These are phyloP conservation scores for Urophycis tenuis DNA, from an alignment of 2,797 vertebrate species.

Conservation along the genomic window DNA sequence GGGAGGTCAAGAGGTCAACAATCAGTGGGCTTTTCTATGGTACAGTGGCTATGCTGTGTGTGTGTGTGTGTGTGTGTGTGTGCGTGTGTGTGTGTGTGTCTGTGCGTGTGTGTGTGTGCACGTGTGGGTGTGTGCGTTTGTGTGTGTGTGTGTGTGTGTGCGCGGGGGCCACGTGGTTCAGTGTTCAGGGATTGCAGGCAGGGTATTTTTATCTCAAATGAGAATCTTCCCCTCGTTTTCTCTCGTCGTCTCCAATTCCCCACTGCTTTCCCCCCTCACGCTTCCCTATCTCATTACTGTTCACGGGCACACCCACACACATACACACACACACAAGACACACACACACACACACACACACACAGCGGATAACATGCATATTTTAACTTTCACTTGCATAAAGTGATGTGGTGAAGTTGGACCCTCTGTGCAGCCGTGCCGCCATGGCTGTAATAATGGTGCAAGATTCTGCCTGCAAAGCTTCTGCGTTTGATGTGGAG, in stretches of 20 bases:
- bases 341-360: not conserved
- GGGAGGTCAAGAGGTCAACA: not conserved
- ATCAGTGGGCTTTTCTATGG: slow-evolving; percentile 26
- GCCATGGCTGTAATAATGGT: slow-evolving; percentile 35
- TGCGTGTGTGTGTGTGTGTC: slow-evolving; percentile 16
- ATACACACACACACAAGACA: not conserved
- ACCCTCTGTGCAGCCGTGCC: slow-evolving; percentile 39
- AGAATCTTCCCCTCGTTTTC: slow-evolving; percentile 49
- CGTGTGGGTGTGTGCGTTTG: slow-evolving; percentile 10
- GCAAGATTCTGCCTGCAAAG: not conserved
- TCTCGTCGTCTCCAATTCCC: slow-evolving; percentile 49
- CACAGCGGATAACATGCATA: not conserved
- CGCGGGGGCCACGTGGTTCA: not conserved
- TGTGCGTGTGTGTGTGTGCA: slow-evolving; percentile 7
- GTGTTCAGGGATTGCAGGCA: slow-evolving; percentile 29
- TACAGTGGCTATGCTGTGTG: slow-evolving; percentile 20
- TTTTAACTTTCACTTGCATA: not conserved
- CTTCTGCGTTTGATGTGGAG: slow-evolving; percentile 41
- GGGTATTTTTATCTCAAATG: slow-evolving; percentile 65
- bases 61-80: slow-evolving; percentile 11
- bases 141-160: slow-evolving; percentile 14
- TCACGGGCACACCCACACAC: slow-evolving; percentile 3
- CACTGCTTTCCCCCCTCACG: slow-evolving; percentile 47
- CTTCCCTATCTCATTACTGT: slow-evolving; percentile 43
- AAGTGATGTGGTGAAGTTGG: not conserved